These are phyloP conservation scores for Pteronotus mesoamericanus DNA, from an alignment of 2,797 vertebrate species.

Conservation along the genomic window DNA sequence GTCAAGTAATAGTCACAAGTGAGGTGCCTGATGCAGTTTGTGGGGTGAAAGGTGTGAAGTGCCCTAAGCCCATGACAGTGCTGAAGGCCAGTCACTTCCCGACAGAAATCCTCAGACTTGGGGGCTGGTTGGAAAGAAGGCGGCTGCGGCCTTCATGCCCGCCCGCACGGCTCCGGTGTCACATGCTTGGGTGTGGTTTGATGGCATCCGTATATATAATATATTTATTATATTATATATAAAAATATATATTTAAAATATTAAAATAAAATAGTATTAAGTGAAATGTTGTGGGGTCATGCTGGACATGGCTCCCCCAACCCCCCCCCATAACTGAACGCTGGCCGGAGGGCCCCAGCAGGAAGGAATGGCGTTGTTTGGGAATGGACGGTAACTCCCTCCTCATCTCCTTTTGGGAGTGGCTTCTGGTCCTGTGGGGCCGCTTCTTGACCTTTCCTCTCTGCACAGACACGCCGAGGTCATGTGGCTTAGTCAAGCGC, in stretches of 20 bases:
- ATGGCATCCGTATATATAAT: no score
- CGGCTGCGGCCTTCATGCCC: not conserved
- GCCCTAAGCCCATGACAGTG: not conserved
- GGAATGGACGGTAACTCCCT: no score
- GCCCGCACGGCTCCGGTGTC: not conserved
- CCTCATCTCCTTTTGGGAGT: no score
- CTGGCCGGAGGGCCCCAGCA: no score
- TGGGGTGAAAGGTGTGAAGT: not conserved
- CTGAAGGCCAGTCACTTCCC: not conserved
- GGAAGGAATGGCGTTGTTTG: no score
- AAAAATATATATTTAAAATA: not conserved
- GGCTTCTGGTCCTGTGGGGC: no score
- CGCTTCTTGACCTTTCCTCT: no score
- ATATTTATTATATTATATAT: no score
- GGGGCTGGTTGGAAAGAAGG: not conserved
- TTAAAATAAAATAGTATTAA: not conserved
- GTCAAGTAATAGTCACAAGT: not conserved
- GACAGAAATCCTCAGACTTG: not conserved
- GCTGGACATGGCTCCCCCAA: no score
- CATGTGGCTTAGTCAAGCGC: no score
- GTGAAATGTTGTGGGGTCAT: not conserved
- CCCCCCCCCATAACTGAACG: no score
- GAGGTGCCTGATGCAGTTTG: not conserved
- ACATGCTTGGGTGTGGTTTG: not conserved
- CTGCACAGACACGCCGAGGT: no score